These are phyloP conservation scores for Agonopterix subpropinquella DNA, from an alignment of 2,888 invertebrate species.

Conservation along the genomic window DNA sequence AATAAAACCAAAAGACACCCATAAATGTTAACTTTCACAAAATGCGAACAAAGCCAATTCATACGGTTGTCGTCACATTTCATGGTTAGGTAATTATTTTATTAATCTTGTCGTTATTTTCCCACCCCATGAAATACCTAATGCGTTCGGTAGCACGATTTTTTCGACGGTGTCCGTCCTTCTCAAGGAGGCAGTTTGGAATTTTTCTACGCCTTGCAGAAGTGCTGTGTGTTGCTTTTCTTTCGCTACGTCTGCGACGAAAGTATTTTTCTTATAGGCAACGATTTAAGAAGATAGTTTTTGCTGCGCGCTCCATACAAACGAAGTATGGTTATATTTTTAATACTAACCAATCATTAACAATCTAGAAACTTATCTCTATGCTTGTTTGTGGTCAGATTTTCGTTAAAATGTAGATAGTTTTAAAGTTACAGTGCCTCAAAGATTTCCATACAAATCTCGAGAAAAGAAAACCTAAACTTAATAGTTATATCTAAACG, in stretches of 20 bases:
- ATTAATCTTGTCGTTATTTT: constrained; percentile 4
- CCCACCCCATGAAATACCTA: constrained; percentile 77
- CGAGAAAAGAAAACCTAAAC: too few relatives aligned
- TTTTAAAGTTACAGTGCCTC: too few relatives aligned
- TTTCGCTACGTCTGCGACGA: constrained; percentile 79
- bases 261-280: constrained; percentile 9
- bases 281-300: too few relatives aligned
- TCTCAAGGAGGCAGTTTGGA: constrained; percentile 84
- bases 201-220: constrained; percentile 84
- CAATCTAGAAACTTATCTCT: too few relatives aligned
- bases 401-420: too few relatives aligned
- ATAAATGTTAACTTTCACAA: not conserved
- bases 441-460: too few relatives aligned
- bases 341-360: too few relatives aligned
- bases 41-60: not conserved
- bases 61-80: constrained; percentile 1
- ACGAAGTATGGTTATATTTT: too few relatives aligned
- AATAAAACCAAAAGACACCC: not conserved
- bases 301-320: too few relatives aligned
- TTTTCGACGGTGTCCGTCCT: constrained; percentile 89
- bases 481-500: too few relatives aligned
- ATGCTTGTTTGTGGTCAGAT: too few relatives aligned
- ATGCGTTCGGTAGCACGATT: constrained; percentile 87
- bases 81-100: constrained; percentile 1
- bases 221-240: constrained; percentile 86